Evolutionary conservation across 2,797 vertebrate species (phyloP).

Genomic region (Chiroxiphia lanceolata): DNA sequence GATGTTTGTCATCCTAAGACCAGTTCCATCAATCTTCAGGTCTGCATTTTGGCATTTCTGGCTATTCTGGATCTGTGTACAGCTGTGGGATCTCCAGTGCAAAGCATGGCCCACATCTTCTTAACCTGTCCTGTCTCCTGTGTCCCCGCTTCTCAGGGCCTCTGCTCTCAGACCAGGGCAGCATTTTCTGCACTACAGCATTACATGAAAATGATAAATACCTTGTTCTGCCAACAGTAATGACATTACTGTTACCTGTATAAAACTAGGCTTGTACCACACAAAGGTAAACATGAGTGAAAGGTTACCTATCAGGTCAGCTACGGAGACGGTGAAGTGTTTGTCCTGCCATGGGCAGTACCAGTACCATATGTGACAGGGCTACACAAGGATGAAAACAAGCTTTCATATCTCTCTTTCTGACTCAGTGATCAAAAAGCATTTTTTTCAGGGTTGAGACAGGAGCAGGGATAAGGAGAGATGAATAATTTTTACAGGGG

Average conservation of each 20-base stretch:
- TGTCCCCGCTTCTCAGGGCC: fast-evolving
- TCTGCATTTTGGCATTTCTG: not conserved
- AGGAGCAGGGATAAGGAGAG: not conserved
- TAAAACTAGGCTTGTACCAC: not conserved
- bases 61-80: fast-evolving
- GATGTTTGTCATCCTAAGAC: not conserved
- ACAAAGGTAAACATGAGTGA: not conserved
- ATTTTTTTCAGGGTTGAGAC: not conserved
- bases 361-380: not conserved
- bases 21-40: not conserved
- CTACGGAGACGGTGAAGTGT: fast-evolving
- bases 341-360: not conserved
- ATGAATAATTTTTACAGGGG: not conserved
- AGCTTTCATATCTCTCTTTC: not conserved
- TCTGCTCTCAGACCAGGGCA: not conserved
- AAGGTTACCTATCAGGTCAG: fast-evolving
- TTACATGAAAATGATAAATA: not conserved
- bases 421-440: not conserved
- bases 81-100: not conserved
- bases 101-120: too few relatives aligned
- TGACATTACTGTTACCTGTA: fast-evolving
- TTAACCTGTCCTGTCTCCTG: fast-evolving
- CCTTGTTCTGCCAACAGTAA: fast-evolving
- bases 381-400: not conserved
- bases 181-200: fast-evolving